Percentiles rank a stretch among this genome's conserved stretches.
phyloP scores from a whole-genome alignment of 2,113 vertebrate species.

The Alces alces region DNA sequence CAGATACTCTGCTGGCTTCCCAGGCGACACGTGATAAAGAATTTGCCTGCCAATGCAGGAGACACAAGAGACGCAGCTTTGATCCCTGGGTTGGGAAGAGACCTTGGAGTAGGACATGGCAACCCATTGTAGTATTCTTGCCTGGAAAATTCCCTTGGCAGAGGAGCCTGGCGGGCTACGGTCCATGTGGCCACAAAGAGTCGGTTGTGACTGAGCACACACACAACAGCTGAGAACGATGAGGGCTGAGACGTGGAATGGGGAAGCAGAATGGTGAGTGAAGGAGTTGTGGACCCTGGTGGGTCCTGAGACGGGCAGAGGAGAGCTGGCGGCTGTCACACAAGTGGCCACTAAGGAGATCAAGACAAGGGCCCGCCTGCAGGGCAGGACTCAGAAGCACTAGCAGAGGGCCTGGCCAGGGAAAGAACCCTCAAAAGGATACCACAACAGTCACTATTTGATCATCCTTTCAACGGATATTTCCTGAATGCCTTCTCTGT shows the following conservation, averaged over 20 bases:
- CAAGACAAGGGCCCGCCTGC: neutral
- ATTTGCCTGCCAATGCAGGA: neutral
- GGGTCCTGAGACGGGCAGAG: neutral
- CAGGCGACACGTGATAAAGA: neutral
- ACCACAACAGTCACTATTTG: neutral
- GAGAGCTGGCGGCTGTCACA: neutral
- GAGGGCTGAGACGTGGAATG: neutral
- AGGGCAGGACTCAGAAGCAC: neutral
- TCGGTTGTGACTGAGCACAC: neutral
- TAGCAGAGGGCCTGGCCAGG: neutral
- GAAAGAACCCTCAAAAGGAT: neutral
- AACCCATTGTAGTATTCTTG: neutral
- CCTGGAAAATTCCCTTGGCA: neutral
- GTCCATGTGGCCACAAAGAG: neutral
- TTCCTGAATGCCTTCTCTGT: neutral
- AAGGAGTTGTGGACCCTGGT: neutral
- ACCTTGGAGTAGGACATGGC: neutral
- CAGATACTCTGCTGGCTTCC: neutral
- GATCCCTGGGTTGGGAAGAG: neutral
- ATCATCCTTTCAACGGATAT: neutral
- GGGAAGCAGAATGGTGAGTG: neutral
- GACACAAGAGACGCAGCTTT: neutral
- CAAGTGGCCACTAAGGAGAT: neutral
- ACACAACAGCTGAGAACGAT: neutral
- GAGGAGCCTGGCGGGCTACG: neutral